Base-by-base conservation (phyloP, 2,888 invertebrate genomes). In the Pedicia rivosa region DNA sequence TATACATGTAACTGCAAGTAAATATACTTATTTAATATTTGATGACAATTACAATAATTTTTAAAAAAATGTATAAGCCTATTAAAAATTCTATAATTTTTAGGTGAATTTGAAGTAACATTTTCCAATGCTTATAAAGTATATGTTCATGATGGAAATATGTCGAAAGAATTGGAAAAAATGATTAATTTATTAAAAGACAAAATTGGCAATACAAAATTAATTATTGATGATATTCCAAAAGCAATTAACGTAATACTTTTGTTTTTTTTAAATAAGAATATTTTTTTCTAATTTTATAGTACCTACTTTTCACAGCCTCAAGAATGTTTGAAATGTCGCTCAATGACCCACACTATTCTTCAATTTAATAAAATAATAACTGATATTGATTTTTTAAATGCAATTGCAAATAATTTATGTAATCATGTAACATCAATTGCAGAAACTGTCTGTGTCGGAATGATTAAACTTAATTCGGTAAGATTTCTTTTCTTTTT, bases 201-300 rank as follows among this genome's bases (percentile, higher is more conserved):
- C n/a, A n/a, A n/a, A n/a, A n/a, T n/a, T 14, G 22, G 13, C 20
- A 32, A 22, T 32, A 13, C n/a, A 13, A 12, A 5, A 20, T 7
- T 32, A 13, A 13, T 13, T 32, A 14, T 32, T 13, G 22, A 20
- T 13, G 32, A 32, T 20, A 32, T 32, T 20, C 32, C 32, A 22
- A 32, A 32, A 20, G 32, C 32, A 8, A 22, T 8, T 12, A 13
- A 32, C 9, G 32, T 32, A 32, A 32, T 17, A 20, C 9, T 27
- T 12, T 12, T 32, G 9, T 27, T 12, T 7, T 14, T 32, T 20
- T 12, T 22, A 20, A 6, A 19, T 4, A 20, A 20, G 5, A 20
- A 20, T 20, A 20, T 7, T n/a, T 13, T 31, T 16, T 1, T 22
- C 17, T n/a, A 10, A 16, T 10, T 20, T 20, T 32, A 13, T 32